phyloP scores from a whole-genome alignment of 92 coral and sea anemone species.

The Montipora capitata region DNA sequence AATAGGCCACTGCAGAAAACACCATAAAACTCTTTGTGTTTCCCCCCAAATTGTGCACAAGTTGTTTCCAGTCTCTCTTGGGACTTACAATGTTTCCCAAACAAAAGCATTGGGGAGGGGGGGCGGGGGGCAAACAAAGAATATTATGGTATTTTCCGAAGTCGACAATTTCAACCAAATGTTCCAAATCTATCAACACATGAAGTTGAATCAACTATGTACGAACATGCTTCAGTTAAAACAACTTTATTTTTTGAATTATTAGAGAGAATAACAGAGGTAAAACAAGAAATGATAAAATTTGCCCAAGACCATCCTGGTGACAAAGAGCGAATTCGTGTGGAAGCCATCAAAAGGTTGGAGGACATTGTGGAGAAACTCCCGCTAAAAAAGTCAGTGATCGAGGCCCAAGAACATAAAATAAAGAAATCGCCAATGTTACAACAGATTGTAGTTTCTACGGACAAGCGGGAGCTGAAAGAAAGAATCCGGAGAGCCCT shows the following conservation, averaged over 20 bases:
- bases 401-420: conserved; percentile 78
- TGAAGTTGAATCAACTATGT: too few relatives aligned
- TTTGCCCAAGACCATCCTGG: conserved; percentile 87
- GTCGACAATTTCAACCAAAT: too few relatives aligned
- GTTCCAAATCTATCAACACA: too few relatives aligned
- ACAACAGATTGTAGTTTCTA: conserved; percentile 78
- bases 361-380: conserved; percentile 91
- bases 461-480: conserved; percentile 79
- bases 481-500: conserved; percentile 90
- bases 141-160: too few relatives aligned
- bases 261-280: conserved; percentile 85
- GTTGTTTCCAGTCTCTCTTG: too few relatives aligned
- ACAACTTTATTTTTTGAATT: background rate
- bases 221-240: too few relatives aligned
- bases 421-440: conserved; percentile 86
- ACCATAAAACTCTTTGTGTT: too few relatives aligned
- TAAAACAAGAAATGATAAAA: conserved; percentile 82
- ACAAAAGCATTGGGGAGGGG: too few relatives aligned
- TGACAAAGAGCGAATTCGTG: conserved; percentile 79
- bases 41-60: too few relatives aligned
- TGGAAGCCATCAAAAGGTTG: conserved; percentile 84
- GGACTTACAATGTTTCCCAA: too few relatives aligned
- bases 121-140: too few relatives aligned
- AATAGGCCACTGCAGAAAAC: too few relatives aligned
- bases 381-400: conserved; percentile 85